A percentile compares a stretch with the other conserved stretches of the same genome.
Evolutionary conservation across 2,797 vertebrate species (phyloP).

Genomic region (Tympanoctomys barrerae): DNA sequence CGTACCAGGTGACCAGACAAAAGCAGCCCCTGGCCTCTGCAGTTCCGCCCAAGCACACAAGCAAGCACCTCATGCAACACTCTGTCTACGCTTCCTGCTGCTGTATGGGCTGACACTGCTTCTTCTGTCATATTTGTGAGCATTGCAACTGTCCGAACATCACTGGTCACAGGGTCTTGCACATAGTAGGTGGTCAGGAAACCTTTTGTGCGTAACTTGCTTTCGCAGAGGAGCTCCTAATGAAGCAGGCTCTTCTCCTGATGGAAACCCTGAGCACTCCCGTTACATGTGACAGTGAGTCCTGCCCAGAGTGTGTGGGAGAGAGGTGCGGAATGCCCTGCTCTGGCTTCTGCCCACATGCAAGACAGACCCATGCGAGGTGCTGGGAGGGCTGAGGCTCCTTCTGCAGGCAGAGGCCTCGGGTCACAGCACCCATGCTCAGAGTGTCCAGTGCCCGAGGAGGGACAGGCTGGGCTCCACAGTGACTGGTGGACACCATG

Average conservation of each 20-base stretch:
- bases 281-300: fast-evolving
- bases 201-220: fast-evolving
- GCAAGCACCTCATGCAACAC: too few relatives aligned
- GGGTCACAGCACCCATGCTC: not conserved
- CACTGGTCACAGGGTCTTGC: fast-evolving
- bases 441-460: fast-evolving
- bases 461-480: not conserved
- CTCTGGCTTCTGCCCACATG: fast-evolving
- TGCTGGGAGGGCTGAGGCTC: not conserved
- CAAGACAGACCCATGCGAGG: too few relatives aligned
- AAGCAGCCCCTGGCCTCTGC: too few relatives aligned
- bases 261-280: fast-evolving
- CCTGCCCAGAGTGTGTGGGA: fast-evolving
- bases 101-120: fast-evolving
- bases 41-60: too few relatives aligned
- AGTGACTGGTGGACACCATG: fast-evolving
- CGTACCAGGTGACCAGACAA: fast-evolving
- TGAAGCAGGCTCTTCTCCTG: fast-evolving
- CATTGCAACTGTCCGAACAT: fast-evolving
- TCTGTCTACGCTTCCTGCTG: fast-evolving
- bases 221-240: fast-evolving
- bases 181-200: fast-evolving
- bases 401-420: not conserved
- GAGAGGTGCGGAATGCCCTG: not conserved
- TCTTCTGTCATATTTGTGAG: not conserved